Evolutionary conservation across 2,888 invertebrate species (phyloP), one percentile per base, ranked within the genome.

Genomic region (Drosophila monieri): DNA sequence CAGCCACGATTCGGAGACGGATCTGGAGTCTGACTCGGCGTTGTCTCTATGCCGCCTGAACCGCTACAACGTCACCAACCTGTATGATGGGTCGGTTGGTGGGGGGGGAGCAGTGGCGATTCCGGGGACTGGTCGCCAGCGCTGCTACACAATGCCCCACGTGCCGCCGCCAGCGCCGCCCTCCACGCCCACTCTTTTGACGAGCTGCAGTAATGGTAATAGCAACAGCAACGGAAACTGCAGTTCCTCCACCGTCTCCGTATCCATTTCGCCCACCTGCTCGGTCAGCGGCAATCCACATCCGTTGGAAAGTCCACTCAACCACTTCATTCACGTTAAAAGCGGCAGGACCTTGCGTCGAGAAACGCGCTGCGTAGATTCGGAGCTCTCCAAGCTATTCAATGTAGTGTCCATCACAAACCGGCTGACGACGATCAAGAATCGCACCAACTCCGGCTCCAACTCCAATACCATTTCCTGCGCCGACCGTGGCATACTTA

Each of bases 111-210:
- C 51, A 51, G n/a, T 49, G 49, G 32, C 23, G 51, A 49, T 35
- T 51, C 47, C 41, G 55, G 53, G 55, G 18, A 14, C 66, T 51
- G 81, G 76, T 65, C 80, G 80, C 59, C 80, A 80, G 70, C 90
- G 89, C 56, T 90, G 89, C 60, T 90, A 90, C 67, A 90, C 89
- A 60, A 89, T 90, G 65, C 89, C 90, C 65, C 89, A 90, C 67
- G 80, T 83, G 30, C 88, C 85, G 55, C 89, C 88, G 46, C 88
- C 89, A 51, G 90, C 89, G 72, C 89, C 89, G 72, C 89, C 89
- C 61, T 90, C 89, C 76, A 90, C 89, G 64, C 89, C 89, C 53
- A 90, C 89, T 52, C 83, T 90, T 60, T 71, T 90, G 46, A 90
- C 89, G 48, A 80, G 88, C 58, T 84, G 73, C 62, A 80, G 90